phyloP scores from a whole-genome alignment of 92 coral and sea anemone species.

The Pocillopora meandrina region DNA sequence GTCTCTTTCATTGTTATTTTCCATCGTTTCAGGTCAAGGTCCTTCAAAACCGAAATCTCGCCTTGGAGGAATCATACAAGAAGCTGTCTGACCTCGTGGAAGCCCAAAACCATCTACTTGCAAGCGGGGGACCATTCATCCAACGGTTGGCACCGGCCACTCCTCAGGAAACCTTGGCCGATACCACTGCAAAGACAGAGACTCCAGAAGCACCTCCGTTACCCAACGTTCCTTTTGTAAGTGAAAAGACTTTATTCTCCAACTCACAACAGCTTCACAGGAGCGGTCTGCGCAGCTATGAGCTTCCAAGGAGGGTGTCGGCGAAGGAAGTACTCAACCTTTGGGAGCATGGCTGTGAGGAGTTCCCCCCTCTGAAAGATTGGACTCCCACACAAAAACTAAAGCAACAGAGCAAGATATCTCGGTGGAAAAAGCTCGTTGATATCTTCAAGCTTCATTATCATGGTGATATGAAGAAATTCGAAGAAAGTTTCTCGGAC shows the following conservation, averaged over 20 bases:
- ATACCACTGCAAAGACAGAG: constrained; percentile 26
- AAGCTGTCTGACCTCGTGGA: constrained; percentile 92
- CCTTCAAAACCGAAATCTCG: constrained; percentile 86
- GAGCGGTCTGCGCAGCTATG: constrained; percentile 48
- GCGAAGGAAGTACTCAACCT: constrained; percentile 90
- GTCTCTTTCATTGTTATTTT: not conserved
- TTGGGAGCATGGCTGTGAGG: constrained; percentile 95
- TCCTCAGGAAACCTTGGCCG: constrained; percentile 32
- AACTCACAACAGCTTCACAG: constrained; percentile 13
- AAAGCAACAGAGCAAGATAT: constrained; percentile 84
- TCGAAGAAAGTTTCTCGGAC: constrained; percentile 90
- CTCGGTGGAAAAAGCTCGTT: constrained; percentile 88
- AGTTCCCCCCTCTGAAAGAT: constrained; percentile 91
- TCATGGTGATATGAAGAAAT: constrained; percentile 79
- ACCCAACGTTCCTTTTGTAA: constrained; percentile 27
- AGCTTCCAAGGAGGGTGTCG: constrained; percentile 86
- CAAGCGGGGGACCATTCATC: constrained; percentile 82
- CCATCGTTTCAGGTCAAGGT: constrained; percentile 49
- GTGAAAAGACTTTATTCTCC: constrained; percentile 22
- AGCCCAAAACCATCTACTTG: constrained; percentile 93
- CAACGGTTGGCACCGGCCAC: constrained; percentile 63
- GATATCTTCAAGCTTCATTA: constrained; percentile 89
- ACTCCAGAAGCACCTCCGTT: constrained; percentile 5
- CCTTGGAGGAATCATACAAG: constrained; percentile 88
- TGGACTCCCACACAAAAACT: constrained; percentile 97